These are phyloP conservation scores for Drosophila truncata DNA, from an alignment of 1,140 invertebrate species.

Conservation along the genomic window DNA sequence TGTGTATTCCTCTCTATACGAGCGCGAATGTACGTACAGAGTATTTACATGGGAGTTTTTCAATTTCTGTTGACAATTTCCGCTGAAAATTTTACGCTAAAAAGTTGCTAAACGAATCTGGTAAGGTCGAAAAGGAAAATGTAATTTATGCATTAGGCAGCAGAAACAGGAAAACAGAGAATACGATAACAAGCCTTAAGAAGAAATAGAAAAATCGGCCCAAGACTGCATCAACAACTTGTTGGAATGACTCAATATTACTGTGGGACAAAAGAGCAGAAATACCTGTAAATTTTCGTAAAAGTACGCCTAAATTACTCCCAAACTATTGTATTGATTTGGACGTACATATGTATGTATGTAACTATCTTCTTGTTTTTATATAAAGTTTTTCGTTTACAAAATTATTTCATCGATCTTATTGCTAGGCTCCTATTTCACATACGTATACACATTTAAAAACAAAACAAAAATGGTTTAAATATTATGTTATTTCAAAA, in stretches of 20 bases:
- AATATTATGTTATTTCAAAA: no score
- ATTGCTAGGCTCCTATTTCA: no score
- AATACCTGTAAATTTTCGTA: no score
- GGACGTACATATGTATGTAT: no score
- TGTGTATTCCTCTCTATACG: slow-evolving; percentile 9
- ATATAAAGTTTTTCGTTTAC: no score
- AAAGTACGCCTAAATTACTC: no score
- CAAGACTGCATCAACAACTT: slow-evolving; percentile 57
- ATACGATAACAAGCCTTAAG: slow-evolving; percentile 39
- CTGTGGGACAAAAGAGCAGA: slow-evolving; percentile 36
- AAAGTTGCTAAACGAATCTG: slow-evolving; percentile 42
- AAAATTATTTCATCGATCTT: no score
- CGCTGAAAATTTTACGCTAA: slow-evolving; percentile 57
- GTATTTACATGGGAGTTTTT: slow-evolving; percentile 57
- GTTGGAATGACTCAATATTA: slow-evolving; percentile 66
- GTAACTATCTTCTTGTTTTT: no score
- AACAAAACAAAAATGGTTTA: no score
- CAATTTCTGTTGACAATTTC: slow-evolving; percentile 66
- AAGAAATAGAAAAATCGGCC: slow-evolving; percentile 28
- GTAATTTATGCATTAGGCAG: slow-evolving; percentile 60
- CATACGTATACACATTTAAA: no score
- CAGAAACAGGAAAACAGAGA: slow-evolving; percentile 61
- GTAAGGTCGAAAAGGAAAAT: slow-evolving; percentile 48
- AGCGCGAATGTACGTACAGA: slow-evolving; percentile 18
- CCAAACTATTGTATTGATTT: no score